A percentile compares a stretch with the other conserved stretches of the same genome.
Conservation (phyloP, 1,140 invertebrate genomes). For the Aphelinus atriplicis region DNA sequence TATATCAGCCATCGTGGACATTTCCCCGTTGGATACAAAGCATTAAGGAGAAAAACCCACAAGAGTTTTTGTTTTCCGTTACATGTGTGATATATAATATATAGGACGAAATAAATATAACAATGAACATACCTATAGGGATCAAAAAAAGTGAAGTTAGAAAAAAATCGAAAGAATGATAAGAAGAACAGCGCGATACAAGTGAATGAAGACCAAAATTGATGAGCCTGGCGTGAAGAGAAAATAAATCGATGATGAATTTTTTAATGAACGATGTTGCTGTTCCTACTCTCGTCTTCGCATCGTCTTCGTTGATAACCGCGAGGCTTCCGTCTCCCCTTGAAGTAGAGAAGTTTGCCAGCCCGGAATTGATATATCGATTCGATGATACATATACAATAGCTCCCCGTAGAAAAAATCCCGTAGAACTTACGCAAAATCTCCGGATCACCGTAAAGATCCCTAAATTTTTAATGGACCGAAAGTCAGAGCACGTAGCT, state of each 20-base stretch:
- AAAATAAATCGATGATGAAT: no score
- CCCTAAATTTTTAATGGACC: no score
- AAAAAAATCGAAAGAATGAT: slow-evolving; percentile 1
- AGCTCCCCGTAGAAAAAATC: slow-evolving; percentile 24
- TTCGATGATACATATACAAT: slow-evolving; percentile 25
- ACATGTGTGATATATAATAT: not conserved
- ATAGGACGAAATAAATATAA: not conserved
- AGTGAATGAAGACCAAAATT: not conserved
- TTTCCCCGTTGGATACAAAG: not conserved
- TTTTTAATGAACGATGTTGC: not conserved
- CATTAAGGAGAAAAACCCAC: not conserved
- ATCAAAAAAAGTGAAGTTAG: slow-evolving; percentile 6
- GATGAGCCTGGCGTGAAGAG: no score
- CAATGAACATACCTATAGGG: slow-evolving; percentile 4
- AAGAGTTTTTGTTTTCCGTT: not conserved
- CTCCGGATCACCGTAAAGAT: not conserved
- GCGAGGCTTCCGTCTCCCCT: slow-evolving; percentile 14
- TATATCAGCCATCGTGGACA: not conserved
- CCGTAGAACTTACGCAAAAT: slow-evolving; percentile 25
- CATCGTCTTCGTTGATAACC: slow-evolving; percentile 27
- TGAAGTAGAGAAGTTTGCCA: not conserved
- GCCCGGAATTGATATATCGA: slow-evolving; percentile 4
- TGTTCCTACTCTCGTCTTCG: slow-evolving; percentile 21
- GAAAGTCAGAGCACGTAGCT: no score
- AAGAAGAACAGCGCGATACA: not conserved